These are phyloP conservation scores for Xylocopa sonorina DNA, from an alignment of 1,140 invertebrate species.

Conservation along the genomic window DNA sequence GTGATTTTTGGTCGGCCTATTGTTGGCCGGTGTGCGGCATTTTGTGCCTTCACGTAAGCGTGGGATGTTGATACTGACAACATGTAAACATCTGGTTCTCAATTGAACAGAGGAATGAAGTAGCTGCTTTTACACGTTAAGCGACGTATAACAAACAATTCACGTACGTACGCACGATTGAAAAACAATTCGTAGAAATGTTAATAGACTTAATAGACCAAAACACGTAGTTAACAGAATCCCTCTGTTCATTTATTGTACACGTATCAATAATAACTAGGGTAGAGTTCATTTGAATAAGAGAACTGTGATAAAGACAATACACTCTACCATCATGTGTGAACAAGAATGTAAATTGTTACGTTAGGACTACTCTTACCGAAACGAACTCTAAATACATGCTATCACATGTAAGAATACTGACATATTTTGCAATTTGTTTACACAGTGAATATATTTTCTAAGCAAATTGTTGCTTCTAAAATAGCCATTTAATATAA, in stretches of 20 bases:
- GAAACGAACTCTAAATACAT: constrained; percentile 68
- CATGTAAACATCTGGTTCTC: constrained; percentile 79
- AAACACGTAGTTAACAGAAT: constrained; percentile 49
- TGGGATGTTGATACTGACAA: constrained; percentile 82
- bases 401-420: constrained; percentile 70
- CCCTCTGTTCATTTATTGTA: constrained; percentile 74
- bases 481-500: background rate
- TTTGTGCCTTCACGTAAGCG: constrained; percentile 82
- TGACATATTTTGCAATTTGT: constrained; percentile 73
- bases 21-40: constrained; percentile 80
- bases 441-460: background rate
- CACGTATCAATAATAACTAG: constrained; percentile 71
- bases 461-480: background rate
- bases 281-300: constrained; percentile 68
- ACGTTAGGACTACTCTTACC: constrained; percentile 27
- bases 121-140: background rate
- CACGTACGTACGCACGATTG: background rate
- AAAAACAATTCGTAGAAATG: background rate
- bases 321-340: background rate
- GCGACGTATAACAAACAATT: background rate
- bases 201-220: background rate
- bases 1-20: constrained; percentile 77
- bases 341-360: background rate
- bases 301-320: background rate
- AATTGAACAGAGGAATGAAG: constrained; percentile 74